A percentile compares a stretch with the other conserved stretches of the same genome.
Evolutionary conservation across 2,113 vertebrate genomes (phyloP).

Genomic region (Bubo scandiacus): DNA sequence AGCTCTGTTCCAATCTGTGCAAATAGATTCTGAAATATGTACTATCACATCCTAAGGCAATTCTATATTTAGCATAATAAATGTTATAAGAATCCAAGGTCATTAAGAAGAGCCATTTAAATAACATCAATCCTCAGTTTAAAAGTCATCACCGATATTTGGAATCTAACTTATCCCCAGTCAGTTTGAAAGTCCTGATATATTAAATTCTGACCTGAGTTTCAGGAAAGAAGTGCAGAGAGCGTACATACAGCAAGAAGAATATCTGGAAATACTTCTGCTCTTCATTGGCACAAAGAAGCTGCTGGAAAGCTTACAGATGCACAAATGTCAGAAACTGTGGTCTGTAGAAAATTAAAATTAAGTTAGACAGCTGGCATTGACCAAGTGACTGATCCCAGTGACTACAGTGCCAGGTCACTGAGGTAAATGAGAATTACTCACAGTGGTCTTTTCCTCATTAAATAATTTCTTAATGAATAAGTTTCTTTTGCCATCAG

Average conservation of each 20-base stretch:
- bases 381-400: constrained; percentile 60
- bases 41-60: neutral
- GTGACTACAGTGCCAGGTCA: neutral
- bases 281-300: constrained; percentile 65
- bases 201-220: constrained; percentile 44
- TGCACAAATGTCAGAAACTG: constrained; percentile 57
- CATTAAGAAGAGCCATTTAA: constrained; percentile 32
- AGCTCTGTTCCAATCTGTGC: neutral
- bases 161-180: neutral
- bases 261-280: constrained; percentile 67
- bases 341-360: constrained; percentile 72
- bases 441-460: constrained; percentile 19
- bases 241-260: constrained; percentile 27
- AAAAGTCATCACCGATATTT: constrained; percentile 22
- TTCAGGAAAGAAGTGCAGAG: constrained; percentile 20
- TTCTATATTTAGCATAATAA: constrained; percentile 42
- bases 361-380: constrained; percentile 64
- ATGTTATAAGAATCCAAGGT: constrained; percentile 4
- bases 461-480: constrained; percentile 55
- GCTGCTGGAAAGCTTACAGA: constrained; percentile 72
- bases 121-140: constrained; percentile 23
- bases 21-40: neutral
- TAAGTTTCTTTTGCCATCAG: constrained; percentile 8
- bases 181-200: neutral
- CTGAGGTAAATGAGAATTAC: constrained; percentile 44